Evolutionary conservation across 1,140 invertebrate genomes (phyloP).

Genomic region (Drosophila simulans): DNA sequence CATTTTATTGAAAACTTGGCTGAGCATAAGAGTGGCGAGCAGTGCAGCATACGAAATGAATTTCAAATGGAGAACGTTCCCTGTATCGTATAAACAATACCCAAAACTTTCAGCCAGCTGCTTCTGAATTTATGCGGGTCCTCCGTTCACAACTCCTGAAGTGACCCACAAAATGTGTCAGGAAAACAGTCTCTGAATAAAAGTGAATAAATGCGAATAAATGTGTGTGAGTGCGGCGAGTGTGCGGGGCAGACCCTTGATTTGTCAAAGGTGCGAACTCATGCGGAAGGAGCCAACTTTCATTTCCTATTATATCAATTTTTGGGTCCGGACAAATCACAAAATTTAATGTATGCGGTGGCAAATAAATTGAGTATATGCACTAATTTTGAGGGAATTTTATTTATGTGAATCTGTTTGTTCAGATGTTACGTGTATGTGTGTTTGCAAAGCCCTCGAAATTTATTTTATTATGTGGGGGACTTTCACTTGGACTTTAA

Average conservation of each 20-base stretch:
- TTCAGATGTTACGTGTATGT: neutral
- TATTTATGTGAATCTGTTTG: conserved; percentile 8
- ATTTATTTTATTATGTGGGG: neutral
- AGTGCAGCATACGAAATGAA: conserved; percentile 39
- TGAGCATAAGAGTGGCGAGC: conserved; percentile 26
- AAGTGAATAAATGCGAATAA: neutral
- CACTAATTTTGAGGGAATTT: neutral
- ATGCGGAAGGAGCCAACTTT: conserved; percentile 29
- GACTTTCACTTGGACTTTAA: neutral
- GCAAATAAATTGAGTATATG: conserved; percentile 3
- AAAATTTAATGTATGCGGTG: conserved; percentile 17
- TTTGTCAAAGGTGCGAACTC: conserved; percentile 35
- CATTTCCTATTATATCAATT: conserved; percentile 39
- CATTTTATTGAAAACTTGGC: conserved; percentile 29
- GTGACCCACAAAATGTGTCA: conserved; percentile 5
- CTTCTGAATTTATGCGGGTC: conserved; percentile 8
- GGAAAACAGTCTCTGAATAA: neutral
- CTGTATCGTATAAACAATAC: conserved; percentile 3
- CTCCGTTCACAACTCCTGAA: neutral
- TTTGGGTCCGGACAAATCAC: conserved; percentile 2
- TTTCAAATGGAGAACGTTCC: conserved; percentile 10
- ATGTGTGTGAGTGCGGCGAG: neutral
- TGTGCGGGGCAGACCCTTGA: conserved; percentile 3
- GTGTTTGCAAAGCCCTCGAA: neutral
- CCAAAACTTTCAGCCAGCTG: neutral